Evolutionary conservation across 2,888 invertebrate species (phyloP).

Genomic region (Dioctria rufipes): DNA sequence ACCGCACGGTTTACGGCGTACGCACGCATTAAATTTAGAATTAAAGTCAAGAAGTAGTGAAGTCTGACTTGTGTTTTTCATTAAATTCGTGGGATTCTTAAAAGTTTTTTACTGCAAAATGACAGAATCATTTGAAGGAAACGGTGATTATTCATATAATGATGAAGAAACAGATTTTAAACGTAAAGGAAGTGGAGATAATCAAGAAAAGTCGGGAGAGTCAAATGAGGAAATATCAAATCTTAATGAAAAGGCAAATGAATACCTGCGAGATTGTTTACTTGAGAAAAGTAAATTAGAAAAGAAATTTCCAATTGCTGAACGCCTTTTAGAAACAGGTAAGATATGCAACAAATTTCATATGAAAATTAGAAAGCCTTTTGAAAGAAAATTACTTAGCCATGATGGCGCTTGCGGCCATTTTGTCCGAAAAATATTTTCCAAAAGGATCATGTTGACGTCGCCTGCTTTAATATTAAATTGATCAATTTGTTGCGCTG

Average conservation of each 20-base stretch:
- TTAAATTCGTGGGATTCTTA: neutral
- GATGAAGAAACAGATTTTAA: conserved; percentile 69
- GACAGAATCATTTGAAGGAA: conserved; percentile 70
- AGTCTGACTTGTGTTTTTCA: conserved; percentile 7
- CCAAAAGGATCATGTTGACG: neutral
- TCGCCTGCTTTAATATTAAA: neutral
- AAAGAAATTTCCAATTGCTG: conserved; percentile 80
- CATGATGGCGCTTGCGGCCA: conserved; percentile 25
- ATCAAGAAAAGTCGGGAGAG: conserved; percentile 55
- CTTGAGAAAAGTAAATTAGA: conserved; percentile 80
- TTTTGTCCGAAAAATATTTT: conserved; percentile 31
- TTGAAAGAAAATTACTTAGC: neutral
- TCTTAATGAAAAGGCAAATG: conserved; percentile 81
- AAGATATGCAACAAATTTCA: conserved; percentile 59
- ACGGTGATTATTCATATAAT: conserved; percentile 69
- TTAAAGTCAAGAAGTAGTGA: neutral
- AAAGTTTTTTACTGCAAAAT: conserved; percentile 62
- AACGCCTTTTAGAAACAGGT: conserved; percentile 84
- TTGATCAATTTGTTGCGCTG: neutral
- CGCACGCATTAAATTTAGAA: no score
- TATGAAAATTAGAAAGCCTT: neutral
- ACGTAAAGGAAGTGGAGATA: conserved; percentile 65
- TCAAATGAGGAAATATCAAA: conserved; percentile 73
- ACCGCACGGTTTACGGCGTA: no score
- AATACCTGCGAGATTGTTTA: conserved; percentile 83